A percentile compares a stretch with the other conserved stretches of the same genome.
Evolutionary conservation across 2,888 invertebrate genomes (phyloP).

Genomic region (Stratiomys singularior): DNA sequence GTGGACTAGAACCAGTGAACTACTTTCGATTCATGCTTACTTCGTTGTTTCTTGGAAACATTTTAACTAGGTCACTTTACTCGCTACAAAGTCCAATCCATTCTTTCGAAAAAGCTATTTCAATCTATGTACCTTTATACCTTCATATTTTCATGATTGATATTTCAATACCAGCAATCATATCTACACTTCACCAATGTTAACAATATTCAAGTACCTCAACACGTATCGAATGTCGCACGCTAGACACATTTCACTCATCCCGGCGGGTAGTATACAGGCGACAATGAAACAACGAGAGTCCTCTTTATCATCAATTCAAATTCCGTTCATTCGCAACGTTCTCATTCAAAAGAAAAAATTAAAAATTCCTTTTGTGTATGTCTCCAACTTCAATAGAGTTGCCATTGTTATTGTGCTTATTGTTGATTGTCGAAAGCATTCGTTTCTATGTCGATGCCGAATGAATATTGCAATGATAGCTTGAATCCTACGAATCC

Average conservation of each 20-base stretch:
- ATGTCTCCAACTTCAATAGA: constrained; percentile 10
- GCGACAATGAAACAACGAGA: background rate
- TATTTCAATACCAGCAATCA: background rate
- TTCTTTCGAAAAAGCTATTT: background rate
- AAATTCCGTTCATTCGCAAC: background rate
- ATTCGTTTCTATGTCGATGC: no score
- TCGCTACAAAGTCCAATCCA: background rate
- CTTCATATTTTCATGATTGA: background rate
- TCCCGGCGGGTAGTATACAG: no score
- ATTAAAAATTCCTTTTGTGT: constrained; percentile 32
- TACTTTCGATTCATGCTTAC: background rate
- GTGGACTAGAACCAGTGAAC: background rate
- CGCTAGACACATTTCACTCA: no score
- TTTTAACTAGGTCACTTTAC: background rate
- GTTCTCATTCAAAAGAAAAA: background rate
- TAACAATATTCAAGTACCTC: background rate
- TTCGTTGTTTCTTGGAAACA: background rate
- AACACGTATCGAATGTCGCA: no score
- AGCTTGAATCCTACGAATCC: no score
- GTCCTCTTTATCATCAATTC: constrained; percentile 27
- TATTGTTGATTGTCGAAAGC: background rate
- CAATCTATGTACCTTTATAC: background rate
- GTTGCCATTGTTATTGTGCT: background rate
- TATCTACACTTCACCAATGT: background rate
- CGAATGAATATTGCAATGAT: no score